Conservation (phyloP, 1,140 invertebrate genomes). For the Drosophila cardini region DNA sequence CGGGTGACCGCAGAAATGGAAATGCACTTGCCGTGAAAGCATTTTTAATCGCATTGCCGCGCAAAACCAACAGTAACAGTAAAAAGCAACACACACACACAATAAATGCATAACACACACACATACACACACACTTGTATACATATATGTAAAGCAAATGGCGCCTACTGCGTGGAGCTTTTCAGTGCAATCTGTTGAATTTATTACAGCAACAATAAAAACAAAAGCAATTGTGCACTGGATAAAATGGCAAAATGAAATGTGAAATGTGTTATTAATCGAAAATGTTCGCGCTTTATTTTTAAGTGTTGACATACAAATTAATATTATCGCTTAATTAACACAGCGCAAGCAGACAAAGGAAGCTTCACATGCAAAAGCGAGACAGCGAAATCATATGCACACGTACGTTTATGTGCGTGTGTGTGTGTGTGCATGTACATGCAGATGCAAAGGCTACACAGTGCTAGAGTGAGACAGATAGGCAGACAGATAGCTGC, state of each 20-base stretch:
- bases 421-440: neutral
- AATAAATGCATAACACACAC: slow-evolving; percentile 7
- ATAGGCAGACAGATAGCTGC: slow-evolving; percentile 11
- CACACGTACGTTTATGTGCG: neutral
- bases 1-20: slow-evolving; percentile 72
- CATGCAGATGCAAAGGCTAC: neutral
- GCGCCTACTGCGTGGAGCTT: slow-evolving; percentile 56
- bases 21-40: slow-evolving; percentile 82
- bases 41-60: slow-evolving; percentile 77
- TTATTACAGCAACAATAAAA: slow-evolving; percentile 61
- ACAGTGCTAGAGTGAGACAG: slow-evolving; percentile 23
- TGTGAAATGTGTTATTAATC: slow-evolving; percentile 79
- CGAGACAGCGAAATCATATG: neutral
- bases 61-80: slow-evolving; percentile 32
- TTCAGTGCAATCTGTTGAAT: slow-evolving; percentile 57
- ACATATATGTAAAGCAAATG: slow-evolving; percentile 33
- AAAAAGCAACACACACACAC: slow-evolving; percentile 7
- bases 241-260: slow-evolving; percentile 62
- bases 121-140: slow-evolving; percentile 21
- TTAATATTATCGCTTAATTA: slow-evolving; percentile 84
- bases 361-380: slow-evolving; percentile 2
- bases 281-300: slow-evolving; percentile 73
- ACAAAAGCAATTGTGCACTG: slow-evolving; percentile 61
- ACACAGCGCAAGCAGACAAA: slow-evolving; percentile 52
- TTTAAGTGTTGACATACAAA: slow-evolving; percentile 84